A percentile compares a stretch with the other conserved stretches of the same genome.
These are phyloP conservation scores for Aurelia aurita DNA, from an alignment of 30 jellyfish, hydroid and myxozoan genomes.

Conservation along the genomic window DNA sequence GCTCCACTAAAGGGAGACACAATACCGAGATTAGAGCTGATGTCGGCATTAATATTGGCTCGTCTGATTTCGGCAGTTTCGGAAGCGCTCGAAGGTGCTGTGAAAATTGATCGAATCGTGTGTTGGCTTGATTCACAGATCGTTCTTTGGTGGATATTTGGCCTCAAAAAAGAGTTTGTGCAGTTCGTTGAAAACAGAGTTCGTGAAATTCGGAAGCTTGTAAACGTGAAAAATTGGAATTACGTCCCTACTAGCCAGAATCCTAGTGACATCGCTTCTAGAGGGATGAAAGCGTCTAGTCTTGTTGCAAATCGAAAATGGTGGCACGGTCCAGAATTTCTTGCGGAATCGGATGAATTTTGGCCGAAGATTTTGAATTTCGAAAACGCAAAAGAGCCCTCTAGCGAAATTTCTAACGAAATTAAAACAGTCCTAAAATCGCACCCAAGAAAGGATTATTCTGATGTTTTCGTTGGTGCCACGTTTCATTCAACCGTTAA, in stretches of 20 bases:
- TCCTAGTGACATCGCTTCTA: too few relatives aligned
- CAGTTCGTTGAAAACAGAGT: slow-evolving; percentile 40
- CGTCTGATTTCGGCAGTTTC: neutral
- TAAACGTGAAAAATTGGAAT: slow-evolving; percentile 6
- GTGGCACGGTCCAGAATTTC: neutral
- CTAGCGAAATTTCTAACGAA: too few relatives aligned
- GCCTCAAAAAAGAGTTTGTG: neutral
- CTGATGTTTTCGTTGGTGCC: too few relatives aligned
- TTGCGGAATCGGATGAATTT: too few relatives aligned
- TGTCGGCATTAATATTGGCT: neutral
- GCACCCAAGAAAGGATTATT: too few relatives aligned
- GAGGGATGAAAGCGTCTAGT: too few relatives aligned
- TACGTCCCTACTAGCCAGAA: neutral
- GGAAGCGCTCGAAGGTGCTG: neutral
- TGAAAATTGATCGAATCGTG: neutral
- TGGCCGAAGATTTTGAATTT: too few relatives aligned
- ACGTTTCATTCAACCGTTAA: too few relatives aligned
- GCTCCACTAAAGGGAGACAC: slow-evolving; percentile 11
- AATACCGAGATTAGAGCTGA: neutral
- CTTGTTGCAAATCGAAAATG: neutral
- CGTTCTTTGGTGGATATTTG: too few relatives aligned
- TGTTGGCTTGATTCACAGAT: neutral
- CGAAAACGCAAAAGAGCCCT: too few relatives aligned
- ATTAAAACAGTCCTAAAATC: too few relatives aligned
- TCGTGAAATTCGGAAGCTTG: neutral